Base-by-base conservation (phyloP, 2,113 vertebrate genomes). In the Crotalus viridis region DNA sequence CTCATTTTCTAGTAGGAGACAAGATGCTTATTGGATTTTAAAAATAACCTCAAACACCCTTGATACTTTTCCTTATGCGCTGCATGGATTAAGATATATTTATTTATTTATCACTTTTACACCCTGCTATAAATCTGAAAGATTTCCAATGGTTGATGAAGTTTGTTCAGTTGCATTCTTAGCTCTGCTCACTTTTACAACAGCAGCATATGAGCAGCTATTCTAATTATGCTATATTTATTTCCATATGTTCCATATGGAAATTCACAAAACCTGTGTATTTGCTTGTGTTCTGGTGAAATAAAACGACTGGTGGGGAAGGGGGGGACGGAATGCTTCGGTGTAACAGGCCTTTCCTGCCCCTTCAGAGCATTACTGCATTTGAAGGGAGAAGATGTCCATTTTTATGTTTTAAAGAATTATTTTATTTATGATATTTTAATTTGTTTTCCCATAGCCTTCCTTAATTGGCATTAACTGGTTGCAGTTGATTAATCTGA, bases 401-500 rank as follows among this genome's bases (percentile, higher is more conserved):
- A 39, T 81, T 28, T 81, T 33, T 74, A 64, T 74, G 17, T 81
- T 81, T 81, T 81, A 21, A 81, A 81, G 17, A 43, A 81, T 81
- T 81, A 43, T 74, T 74, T 39, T 33, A 74, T 21, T 21, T 21
- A 39, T 81, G n/a, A 39, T 39, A 81, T 81, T 81, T 81, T 7
- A 21, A 7, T 21, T 43, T 81, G 33, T 17, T 81, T 39, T 81
- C 33, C 74, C 74, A 81, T 95, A 91, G 94, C 87, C 94, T 91
- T 94, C 91, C 90, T 93, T 96, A 94, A 96, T 94, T 96, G 96
- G 90, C 95, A 93, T 10, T 2, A 93, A 94, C 95, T 93, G 69
- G 92, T 94, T 96, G 95, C 57, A 93, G 96, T 97, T 96, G 96
- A 97, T 98, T 98, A 98, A 97, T 97, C 95, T 97, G 95, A 96